Conservation (phyloP, 2,113 vertebrate genomes). For the Proteles cristata region DNA sequence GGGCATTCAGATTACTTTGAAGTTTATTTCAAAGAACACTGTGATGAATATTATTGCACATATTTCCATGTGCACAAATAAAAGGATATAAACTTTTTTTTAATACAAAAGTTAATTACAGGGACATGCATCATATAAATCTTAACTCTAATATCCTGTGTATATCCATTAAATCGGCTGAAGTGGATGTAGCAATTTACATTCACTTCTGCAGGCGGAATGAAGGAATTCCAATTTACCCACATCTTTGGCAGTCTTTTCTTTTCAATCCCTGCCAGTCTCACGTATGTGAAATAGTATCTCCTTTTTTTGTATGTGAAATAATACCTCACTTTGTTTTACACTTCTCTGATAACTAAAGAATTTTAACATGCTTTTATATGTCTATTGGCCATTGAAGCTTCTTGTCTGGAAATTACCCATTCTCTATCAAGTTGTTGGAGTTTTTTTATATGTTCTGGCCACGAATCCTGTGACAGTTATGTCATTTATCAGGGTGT, state of each 20-base stretch:
- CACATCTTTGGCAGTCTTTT: background rate
- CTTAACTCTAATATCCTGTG: background rate
- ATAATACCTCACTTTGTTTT: background rate
- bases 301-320: background rate
- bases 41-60: background rate
- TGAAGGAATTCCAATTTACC: background rate
- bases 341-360: background rate
- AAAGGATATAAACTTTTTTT: background rate
- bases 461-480: background rate
- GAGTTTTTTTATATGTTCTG: background rate
- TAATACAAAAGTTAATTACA: background rate
- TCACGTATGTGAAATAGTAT: background rate
- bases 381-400: background rate
- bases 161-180: background rate
- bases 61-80: background rate
- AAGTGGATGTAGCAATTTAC: background rate
- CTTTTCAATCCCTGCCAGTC: background rate
- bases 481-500: background rate
- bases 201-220: background rate
- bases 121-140: no score
- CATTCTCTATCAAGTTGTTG: background rate
- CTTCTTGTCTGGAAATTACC: background rate
- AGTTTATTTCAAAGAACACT: background rate
- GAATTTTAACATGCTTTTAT: background rate
- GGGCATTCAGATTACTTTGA: background rate